Conservation (phyloP, 2,113 vertebrate species). For the Archocentrus centrarchus region DNA sequence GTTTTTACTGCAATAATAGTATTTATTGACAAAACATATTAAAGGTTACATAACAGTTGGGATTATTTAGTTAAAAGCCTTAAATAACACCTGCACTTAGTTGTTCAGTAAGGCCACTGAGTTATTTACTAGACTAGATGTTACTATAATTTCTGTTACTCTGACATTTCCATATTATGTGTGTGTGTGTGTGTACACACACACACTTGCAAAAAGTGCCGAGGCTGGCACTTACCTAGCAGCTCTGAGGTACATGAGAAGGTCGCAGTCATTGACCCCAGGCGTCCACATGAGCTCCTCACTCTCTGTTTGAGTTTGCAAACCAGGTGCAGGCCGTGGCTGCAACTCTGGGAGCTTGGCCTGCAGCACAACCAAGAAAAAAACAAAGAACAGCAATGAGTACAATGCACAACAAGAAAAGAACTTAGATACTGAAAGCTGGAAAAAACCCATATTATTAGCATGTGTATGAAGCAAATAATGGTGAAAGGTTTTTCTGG, state of each 20-base stretch:
- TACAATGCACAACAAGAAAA: neutral
- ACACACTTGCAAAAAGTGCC: neutral
- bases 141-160: neutral
- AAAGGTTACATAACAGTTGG: neutral
- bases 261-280: slow-evolving; percentile 97
- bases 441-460: neutral
- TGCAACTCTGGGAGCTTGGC: slow-evolving; percentile 97
- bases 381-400: neutral
- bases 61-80: neutral
- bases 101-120: neutral
- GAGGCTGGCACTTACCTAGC: slow-evolving; percentile 85
- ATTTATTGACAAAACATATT: neutral
- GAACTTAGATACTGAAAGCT: neutral
- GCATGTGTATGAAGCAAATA: neutral
- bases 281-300: slow-evolving; percentile 98
- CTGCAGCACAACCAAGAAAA: slow-evolving; percentile 70
- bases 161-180: neutral
- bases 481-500: neutral
- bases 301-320: slow-evolving; percentile 88
- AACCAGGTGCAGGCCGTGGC: slow-evolving; percentile 82
- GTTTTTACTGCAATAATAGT: neutral
- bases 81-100: neutral
- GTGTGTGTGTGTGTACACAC: neutral
- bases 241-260: slow-evolving; percentile 98
- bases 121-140: neutral